Evolutionary conservation across 2,888 invertebrate genomes (phyloP), one percentile per base, ranked within the genome.

Genomic region (Cryptocephalus primarius): DNA sequence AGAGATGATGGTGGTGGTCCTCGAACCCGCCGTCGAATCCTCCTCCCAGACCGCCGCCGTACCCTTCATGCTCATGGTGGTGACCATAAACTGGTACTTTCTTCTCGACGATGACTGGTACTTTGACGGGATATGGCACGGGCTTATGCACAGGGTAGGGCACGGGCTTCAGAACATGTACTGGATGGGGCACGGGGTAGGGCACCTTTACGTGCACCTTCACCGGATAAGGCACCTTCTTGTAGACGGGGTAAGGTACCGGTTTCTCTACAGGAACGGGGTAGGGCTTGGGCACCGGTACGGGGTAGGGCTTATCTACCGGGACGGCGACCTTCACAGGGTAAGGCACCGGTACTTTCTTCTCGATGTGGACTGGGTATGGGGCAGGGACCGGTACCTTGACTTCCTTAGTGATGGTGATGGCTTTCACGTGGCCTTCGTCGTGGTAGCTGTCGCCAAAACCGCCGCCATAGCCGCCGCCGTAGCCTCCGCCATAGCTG

Each of bases 221-320:
- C 48, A 74, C 73, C 11, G 74, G 73, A 45, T 63, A 62, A 32
- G 66, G 77, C 4, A 77, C 75, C 0, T 74, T 75, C 53, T 77
- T 77, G 6, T 75, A 69, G 1, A 77, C 75, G 0, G 73, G 76
- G 42, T 72, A 72, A 6, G 75, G 72, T 44, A 76, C 73, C 9
- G 75, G 75, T 47, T 76, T 69, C 49, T 75, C 75, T 1, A 77
- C 74, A 1, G 72, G 66, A 0, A 77, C 74, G 47, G 67, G 65
- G 54, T 66, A 63, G 1, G 76, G 76, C 22, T 75, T 72, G 1
- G 73, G 73, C 1, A 77, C 62, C 48, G 60, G 62, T 6, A 67
- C 66, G 33, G 71, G 69, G 52, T 69, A 68, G 13, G 72, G 71
- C 49, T 68, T 69, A 52, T 74, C 72, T 36, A 75, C 74, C 49